Evolutionary conservation across 1,140 invertebrate genomes (phyloP), one percentile per base, ranked within the genome.

Genomic region (Heterodera carotae): DNA sequence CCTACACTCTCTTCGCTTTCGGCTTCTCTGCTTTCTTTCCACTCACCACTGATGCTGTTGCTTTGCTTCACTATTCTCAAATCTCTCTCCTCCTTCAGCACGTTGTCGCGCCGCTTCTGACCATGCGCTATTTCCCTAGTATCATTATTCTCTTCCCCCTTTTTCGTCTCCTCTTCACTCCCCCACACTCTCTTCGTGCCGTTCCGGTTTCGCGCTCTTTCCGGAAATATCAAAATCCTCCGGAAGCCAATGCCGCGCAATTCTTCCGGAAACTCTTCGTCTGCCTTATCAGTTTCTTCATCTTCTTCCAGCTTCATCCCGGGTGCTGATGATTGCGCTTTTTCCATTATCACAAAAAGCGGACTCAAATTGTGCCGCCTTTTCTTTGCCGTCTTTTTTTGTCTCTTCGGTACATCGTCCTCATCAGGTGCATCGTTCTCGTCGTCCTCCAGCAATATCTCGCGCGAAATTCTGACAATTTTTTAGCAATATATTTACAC

Each of bases 201-300:
- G 22, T 56, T 56, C 22, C 48, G 48, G 1, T 56, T 56, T 18
- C 48, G 12, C n/a, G n/a, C n/a, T 22, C 48, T 4, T 56, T 56
- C 18, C 48, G 48, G 48, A 56, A 56, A 56, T 22, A 4, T 56
- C 22, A 53, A 53, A 53, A 53, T 22, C 48, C 18, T 22, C 15
- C 62, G 33, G 62, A 29, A 66, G 8, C 62, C 27, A 18, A 29
- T 29, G 62, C 62, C 29, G n/a, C 60, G 60, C 62, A 31, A 15
- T 66, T 66, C 62, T 66, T 34, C 62, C 62, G 27, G 62, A 15
- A 34, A 29, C 29, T 62, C 60, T 62, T 62, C 60, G n/a, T 62
- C 60, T 18, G 4, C 7, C 22, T 25, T 62, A 22, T n/a, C n/a
- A n/a, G 60, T 62, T 31, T 66, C 62, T 66, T 66, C 62, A 5